Base-by-base conservation (phyloP, 2,888 invertebrate genomes). In the Leptura quadrifasciata region DNA sequence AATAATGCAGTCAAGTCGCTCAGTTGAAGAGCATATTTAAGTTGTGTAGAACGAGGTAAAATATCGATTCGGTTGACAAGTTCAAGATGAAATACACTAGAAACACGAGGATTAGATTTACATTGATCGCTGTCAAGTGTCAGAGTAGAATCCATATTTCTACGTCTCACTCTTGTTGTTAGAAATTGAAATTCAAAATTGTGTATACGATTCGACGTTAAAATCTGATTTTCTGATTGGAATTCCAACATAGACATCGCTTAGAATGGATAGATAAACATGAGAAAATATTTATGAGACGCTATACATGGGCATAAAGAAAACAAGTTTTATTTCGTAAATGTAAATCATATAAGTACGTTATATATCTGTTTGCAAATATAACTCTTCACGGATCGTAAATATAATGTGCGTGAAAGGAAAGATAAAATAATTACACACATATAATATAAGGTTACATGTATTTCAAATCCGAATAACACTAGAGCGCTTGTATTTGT, bases 111-210 rank as follows among this genome's bases (percentile, higher is more conserved):
- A 82, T 82, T 81, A 80, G 78, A 82, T 81, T 81, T 81, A 76
- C 81, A 82, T 82, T 82, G 82, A 78, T 77, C 79, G 77, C 69
- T 77, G 80, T 81, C 81, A 81, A 82, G 82, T 79, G 82, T 80
- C 82, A 80, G 76, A 75, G 76, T 76, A 75, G 76, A 80, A 82
- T 82, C 79, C 79, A 79, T 79, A 83, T 80, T 78, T 81, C 68
- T 75, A 77, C 68, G 74, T 73, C 78, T 72, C 60, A 61, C 60
- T 61, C 60, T 15, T n/a, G 9, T 60, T 65, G 63, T 75, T 74
- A 76, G 67, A 79, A 77, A 80, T 80, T 79, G 80, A 76, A 72
- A 79, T 78, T 65, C 72, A 74, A 78, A 76, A 79, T 75, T 76
- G 75, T 69, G 74, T 74, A 72, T 74, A 72, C 69, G 57, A 55